Conservation (phyloP, 1,140 invertebrate genomes). For the Heliconius congener region DNA sequence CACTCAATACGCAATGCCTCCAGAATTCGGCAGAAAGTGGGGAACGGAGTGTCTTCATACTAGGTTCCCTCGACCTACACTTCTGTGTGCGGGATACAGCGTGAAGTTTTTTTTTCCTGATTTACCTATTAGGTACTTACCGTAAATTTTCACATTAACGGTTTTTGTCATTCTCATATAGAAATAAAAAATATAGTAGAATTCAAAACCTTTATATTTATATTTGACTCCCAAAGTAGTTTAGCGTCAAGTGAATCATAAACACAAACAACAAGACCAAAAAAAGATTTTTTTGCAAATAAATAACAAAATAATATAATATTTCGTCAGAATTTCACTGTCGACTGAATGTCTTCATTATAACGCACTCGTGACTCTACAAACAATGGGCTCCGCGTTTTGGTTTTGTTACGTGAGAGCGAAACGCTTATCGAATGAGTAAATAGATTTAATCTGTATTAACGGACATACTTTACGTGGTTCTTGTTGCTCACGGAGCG, state of each 20-base stretch:
- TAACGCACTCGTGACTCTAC: conserved; percentile 12
- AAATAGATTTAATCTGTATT: background rate
- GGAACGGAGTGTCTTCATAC: too few relatives aligned
- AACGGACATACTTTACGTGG: conserved; percentile 4
- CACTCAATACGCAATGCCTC: too few relatives aligned
- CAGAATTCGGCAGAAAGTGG: too few relatives aligned
- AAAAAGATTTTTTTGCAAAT: background rate
- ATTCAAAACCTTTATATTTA: background rate
- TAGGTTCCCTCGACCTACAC: too few relatives aligned
- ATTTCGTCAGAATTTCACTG: background rate
- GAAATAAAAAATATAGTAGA: too few relatives aligned
- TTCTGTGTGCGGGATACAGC: too few relatives aligned
- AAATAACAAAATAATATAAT: background rate
- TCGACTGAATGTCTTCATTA: conserved; percentile 7
- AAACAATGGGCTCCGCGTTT: background rate
- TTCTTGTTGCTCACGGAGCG: background rate
- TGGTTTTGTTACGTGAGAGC: background rate
- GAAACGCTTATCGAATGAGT: conserved; percentile 3
- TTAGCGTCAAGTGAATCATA: background rate
- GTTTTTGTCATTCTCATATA: too few relatives aligned
- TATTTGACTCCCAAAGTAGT: background rate
- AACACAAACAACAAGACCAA: background rate
- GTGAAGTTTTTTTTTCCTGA: too few relatives aligned
- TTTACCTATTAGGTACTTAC: too few relatives aligned
- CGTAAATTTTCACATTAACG: too few relatives aligned